Percentiles rank a stretch among this genome's conserved stretches.
These are phyloP conservation scores for Aplochiton taeniatus DNA, from an alignment of 2,797 vertebrate genomes.

Conservation along the genomic window DNA sequence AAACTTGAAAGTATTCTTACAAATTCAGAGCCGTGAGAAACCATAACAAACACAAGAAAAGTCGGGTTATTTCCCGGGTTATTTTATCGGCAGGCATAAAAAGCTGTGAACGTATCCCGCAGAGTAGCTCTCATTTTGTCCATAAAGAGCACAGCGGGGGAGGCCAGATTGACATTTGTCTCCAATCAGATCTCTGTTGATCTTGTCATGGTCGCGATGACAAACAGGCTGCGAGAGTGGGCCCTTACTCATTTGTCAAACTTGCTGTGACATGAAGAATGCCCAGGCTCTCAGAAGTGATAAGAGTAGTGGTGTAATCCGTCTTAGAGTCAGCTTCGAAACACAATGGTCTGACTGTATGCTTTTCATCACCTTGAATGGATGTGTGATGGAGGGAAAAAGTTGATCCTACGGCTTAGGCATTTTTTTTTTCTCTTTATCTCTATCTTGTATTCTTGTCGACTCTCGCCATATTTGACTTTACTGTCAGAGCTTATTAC, in stretches of 20 bases:
- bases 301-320: conserved; percentile 53
- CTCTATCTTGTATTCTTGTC: background rate
- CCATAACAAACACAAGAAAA: background rate
- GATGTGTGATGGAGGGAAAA: conserved; percentile 30
- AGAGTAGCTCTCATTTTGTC: conserved; percentile 1
- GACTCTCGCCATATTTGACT: too few relatives aligned
- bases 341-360: conserved; percentile 50
- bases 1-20: conserved; percentile 17
- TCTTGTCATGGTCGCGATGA: conserved; percentile 60
- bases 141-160: background rate
- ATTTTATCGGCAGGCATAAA: conserved; percentile 7
- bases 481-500: too few relatives aligned
- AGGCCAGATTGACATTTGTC: conserved; percentile 39
- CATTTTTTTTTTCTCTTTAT: background rate
- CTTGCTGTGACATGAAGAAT: conserved; percentile 57
- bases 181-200: conserved; percentile 39
- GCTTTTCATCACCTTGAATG: conserved; percentile 59
- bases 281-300: conserved; percentile 57
- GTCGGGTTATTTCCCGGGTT: conserved; percentile 3
- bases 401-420: conserved; percentile 17
- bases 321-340: conserved; percentile 55
- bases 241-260: conserved; percentile 60
- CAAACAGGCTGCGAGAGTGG: conserved; percentile 56
- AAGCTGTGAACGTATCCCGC: conserved; percentile 17
- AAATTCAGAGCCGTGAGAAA: conserved; percentile 15